A percentile compares a stretch with the other conserved stretches of the same genome.
phyloP scores from a whole-genome alignment of 2,797 vertebrate species.

The Acanthiza pusilla region DNA sequence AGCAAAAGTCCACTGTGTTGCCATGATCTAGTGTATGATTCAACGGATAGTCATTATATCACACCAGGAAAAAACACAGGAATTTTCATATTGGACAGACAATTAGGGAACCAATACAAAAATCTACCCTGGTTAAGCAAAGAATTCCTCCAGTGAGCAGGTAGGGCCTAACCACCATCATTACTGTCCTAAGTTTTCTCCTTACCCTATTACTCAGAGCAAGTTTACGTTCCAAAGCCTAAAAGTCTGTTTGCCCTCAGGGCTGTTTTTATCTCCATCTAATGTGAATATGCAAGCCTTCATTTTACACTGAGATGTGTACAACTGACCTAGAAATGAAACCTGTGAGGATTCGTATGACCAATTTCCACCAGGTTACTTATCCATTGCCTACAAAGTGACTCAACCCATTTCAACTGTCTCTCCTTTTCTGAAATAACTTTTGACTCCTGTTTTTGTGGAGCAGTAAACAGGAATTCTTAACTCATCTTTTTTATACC shows the following conservation, averaged over 20 bases:
- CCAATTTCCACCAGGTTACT: not conserved
- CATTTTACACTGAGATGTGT: not conserved
- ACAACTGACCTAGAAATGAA: slow-evolving; percentile 1
- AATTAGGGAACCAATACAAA: not conserved
- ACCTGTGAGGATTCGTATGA: not conserved
- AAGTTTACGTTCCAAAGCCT: not conserved
- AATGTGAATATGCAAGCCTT: not conserved
- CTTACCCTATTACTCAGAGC: not conserved
- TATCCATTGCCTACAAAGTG: not conserved
- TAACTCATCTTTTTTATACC: not conserved
- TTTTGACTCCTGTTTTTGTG: not conserved
- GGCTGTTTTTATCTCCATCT: not conserved
- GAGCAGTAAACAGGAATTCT: not conserved
- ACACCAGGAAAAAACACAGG: not conserved
- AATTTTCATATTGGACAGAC: not conserved
- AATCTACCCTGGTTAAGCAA: not conserved
- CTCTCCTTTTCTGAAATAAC: not conserved
- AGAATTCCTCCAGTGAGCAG: not conserved
- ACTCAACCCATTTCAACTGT: not conserved
- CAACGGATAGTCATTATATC: not conserved
- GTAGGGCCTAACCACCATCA: not conserved
- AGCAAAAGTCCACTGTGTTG: not conserved
- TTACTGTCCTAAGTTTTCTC: not conserved
- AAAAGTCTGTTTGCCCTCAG: not conserved
- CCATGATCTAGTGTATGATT: not conserved